Evolutionary conservation across 2,888 invertebrate genomes (phyloP), one percentile per base, ranked within the genome.

Genomic region (Digitonthophagus gazella): DNA sequence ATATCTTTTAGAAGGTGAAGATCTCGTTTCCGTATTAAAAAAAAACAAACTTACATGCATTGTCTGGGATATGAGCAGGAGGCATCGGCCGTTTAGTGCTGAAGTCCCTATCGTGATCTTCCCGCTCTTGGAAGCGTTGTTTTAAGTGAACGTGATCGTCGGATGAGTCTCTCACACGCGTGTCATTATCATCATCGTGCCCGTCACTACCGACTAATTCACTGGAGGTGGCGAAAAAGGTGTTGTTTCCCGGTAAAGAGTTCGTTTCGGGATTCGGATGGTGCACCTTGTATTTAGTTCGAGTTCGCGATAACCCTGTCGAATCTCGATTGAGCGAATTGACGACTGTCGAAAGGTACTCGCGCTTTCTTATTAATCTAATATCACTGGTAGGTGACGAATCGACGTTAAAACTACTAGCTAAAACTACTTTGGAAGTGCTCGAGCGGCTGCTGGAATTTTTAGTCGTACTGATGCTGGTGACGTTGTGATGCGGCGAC

Each of bases 371-470:
- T 61, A 79, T 78, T 78, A 79, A 71, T 69, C 79, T 80, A 79
- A 75, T 79, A 80, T 80, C 79, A 80, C 79, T 76, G 76, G 75
- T 72, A 71, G 74, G 74, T 75, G 74, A 71, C 71, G 74, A 75
- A 76, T 75, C 67, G 71, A 69, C 71, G 73, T 69, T 75, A 75
- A 72, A 74, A 71, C 77, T 79, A 78, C 77, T n/a, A n/a, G n/a
- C 77, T 80, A 80, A 80, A 77, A 77, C 79, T 80, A 80, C 73
- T 75, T 69, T 79, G 80, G 80, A 80, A 80, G 79, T 76, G 72
- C 75, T 73, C 71, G 74, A 72, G 68, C 75, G 78, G 76, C 75
- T 72, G 73, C 75, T 79, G 79, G 79, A 79, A 79, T 80, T 71
- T 74, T 75, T 68, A 69, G 71, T 71, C 74, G 72, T 69, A 69